Evolutionary conservation across 2,113 vertebrate species (phyloP), one percentile per base, ranked within the genome.

Genomic region (Physeter macrocephalus): DNA sequence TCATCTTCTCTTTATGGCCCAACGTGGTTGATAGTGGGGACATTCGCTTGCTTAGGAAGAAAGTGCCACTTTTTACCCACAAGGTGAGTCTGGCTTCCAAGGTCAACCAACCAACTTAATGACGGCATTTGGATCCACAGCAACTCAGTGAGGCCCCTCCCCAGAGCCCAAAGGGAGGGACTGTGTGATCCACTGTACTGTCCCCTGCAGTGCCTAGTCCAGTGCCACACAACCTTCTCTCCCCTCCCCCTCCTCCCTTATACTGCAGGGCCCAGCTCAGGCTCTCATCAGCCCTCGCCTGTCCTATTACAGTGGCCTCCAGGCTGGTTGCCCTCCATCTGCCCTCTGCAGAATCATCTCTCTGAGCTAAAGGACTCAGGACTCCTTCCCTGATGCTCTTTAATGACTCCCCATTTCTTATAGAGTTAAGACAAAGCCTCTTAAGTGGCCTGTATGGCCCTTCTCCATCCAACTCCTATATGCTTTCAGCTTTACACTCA

Each of bases 41-140:
- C 69, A 29, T 41, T 93, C 31, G 21, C 72, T 78, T 97, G 31
- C 59, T 81, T 59, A 83, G 71, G 11, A n/a, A 94, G 43, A 81
- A 95, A 86, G 10, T 67, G 52, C 8, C 14, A 46, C 29, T 36
- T 90, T 86, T 89, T 43, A 64, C 1, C 39, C 23, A 57, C 11
- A 84, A 66, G 41, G 41, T 2, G 36, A 83, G 18, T 92, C 18
- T 95, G 74, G 5, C 10, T 15, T 69, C 49, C 13, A 15, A 36
- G 39, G 27, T 59, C 31, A 88, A 69, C 64, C 27, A 64, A 14
- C 23, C 8, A 54, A 57, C 39, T 82, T 25, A 59, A 23, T n/a
- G 36, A 41, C 43, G 84, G 11, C 4, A 1, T 41, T 84, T 71
- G 39, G 5, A 23, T 66, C 54, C 8, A 36, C 10, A 12, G n/a